Conservation (phyloP, 2,888 invertebrate species). For the Seira sanloemensis region DNA sequence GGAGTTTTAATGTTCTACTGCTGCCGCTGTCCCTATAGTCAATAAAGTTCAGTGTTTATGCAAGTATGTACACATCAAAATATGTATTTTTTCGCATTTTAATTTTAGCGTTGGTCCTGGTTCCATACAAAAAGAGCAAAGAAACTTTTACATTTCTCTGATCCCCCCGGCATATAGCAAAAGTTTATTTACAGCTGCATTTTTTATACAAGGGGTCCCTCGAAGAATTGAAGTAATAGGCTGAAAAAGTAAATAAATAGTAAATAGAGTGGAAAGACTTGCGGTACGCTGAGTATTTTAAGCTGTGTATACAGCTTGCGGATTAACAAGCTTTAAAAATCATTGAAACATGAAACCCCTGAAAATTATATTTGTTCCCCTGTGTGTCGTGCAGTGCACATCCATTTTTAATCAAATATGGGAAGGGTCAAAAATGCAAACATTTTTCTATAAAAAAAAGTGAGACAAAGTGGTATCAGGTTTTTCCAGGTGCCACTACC, state of each 20-base stretch:
- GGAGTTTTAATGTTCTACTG: too few relatives aligned
- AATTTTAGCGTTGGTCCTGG: too few relatives aligned
- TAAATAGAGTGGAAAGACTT: slow-evolving; percentile 40
- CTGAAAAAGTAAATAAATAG: slow-evolving; percentile 16
- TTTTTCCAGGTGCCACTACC: slow-evolving; percentile 34
- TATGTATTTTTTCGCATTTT: too few relatives aligned
- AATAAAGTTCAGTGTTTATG: too few relatives aligned
- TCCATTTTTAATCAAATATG: too few relatives aligned
- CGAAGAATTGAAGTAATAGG: background rate
- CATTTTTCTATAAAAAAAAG: background rate
- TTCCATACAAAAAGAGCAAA: too few relatives aligned
- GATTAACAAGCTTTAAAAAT: slow-evolving; percentile 21
- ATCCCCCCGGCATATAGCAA: too few relatives aligned
- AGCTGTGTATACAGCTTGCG: slow-evolving; percentile 36
- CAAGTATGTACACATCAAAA: too few relatives aligned
- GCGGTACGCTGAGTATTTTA: slow-evolving; percentile 27
- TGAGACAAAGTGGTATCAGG: slow-evolving; percentile 10
- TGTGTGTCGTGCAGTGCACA: too few relatives aligned
- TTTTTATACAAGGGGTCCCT: background rate
- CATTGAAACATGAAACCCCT: background rate
- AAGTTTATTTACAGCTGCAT: slow-evolving; percentile 23
- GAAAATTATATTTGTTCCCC: background rate
- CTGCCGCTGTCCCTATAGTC: too few relatives aligned
- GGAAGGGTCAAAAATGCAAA: too few relatives aligned
- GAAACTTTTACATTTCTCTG: too few relatives aligned